phyloP scores from a whole-genome alignment of 1,140 invertebrate genomes.

The Saccostrea glomerata region DNA sequence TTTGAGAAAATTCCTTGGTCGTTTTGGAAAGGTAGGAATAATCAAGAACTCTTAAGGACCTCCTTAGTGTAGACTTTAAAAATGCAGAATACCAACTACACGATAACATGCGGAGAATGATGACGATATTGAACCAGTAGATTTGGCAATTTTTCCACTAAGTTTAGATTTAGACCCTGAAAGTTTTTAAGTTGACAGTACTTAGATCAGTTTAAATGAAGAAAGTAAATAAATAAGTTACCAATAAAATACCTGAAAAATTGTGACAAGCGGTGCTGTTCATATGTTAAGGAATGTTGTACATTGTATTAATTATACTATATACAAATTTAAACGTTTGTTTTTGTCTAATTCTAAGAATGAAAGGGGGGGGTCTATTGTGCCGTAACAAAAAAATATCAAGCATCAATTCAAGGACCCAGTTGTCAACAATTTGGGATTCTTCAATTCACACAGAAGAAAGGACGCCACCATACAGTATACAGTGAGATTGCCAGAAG shows the following conservation, averaged over 20 bases:
- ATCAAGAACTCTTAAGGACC: not conserved
- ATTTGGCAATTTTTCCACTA: no score
- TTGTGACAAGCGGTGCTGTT: no score
- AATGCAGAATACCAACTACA: not conserved
- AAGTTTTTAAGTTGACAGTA: no score
- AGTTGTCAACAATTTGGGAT: slow-evolving; percentile 21
- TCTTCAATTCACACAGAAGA: not conserved
- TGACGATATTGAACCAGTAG: no score
- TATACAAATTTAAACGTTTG: not conserved
- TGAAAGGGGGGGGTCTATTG: not conserved
- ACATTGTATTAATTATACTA: no score
- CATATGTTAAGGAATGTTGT: no score
- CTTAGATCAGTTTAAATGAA: no score
- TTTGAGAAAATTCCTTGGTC: not conserved
- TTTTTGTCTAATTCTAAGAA: not conserved
- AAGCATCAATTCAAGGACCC: slow-evolving; percentile 34
- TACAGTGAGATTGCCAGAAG: no score
- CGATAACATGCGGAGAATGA: no score
- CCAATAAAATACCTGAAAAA: no score
- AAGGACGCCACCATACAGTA: not conserved
- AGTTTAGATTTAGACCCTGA: no score
- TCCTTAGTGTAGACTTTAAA: not conserved
- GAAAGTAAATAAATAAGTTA: no score
- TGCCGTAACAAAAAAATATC: slow-evolving; percentile 1
- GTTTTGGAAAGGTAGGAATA: not conserved